Base-by-base conservation (phyloP, 92 coral and sea anemone species). In the Zoanthus sansibaricus region DNA sequence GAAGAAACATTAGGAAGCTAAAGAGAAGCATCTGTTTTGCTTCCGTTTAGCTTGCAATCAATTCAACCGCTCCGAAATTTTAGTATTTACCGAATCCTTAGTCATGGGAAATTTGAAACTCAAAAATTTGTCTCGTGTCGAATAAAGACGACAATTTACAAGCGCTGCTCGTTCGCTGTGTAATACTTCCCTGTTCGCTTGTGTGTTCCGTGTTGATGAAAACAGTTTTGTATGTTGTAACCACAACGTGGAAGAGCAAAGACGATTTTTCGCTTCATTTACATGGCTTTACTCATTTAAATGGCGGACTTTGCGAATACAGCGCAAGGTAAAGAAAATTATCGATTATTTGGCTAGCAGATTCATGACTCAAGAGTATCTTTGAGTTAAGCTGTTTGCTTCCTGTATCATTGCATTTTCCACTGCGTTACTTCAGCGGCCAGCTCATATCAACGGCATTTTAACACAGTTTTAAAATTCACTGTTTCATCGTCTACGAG, bases 111-210 rank as follows among this genome's bases (percentile, higher is more conserved):
- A 13, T 80, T 80, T 18, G 58, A 25, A 64, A 7, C 44, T 47
- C 74, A 46, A 80, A 67, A 33, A 68, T 12, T 13, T 5, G 44
- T 25, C 12, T 80, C 13, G 45, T 64, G 45, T 66, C 9, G 21
- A 44, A 20, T 44, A 64, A 12, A 64, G 25, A 58, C 10, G 82
- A 76, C 66, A 33, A 51, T 37, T 64, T 78, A 49, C 8, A 33
- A 13, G 33, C 51, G 14, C 59, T 80, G 75, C 48, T 80, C 59
- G 3, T 80, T 80, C 75, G 85, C 61, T 61, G 15, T 48, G 61
- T 37, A 80, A 80, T 80, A 80, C 85, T 80, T 80, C 85, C 85
- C 85, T 66, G 85, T 80, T 80, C 45, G 7, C 14, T 37, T 80
- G 46, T 66, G 72, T 42, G 85, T 80, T 80, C 85, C 85, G 85